Evolutionary conservation across 2,888 invertebrate species (phyloP), one percentile per base, ranked within the genome.

Genomic region (Atrina japonica): DNA sequence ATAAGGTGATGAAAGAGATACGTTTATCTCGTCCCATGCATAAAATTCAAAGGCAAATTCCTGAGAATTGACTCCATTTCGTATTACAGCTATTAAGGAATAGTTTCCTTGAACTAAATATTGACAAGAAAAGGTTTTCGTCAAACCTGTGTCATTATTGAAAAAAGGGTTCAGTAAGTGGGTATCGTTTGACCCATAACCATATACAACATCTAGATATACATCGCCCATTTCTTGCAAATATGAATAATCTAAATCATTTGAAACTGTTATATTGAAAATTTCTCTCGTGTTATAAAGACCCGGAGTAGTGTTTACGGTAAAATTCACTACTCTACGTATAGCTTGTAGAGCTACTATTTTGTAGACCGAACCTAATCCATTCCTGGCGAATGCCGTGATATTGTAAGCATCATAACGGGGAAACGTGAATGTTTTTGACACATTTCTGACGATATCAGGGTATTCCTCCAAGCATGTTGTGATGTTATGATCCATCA

Each of bases 31-130:
- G 43, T 68, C 69, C 69, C 69, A 69, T 23, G 56, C 56, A n/a
- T 58, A 64, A 40, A 64, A 47, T 25, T 50, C 43, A 25, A 69
- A 30, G n/a, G 41, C 18, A 27, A 69, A 64, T n/a, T 64, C 35
- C 21, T 64, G 40, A n/a, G 29, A 40, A 40, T 56, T 61, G 2
- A 77, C 29, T 23, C 58, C 59, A 35, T 73, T 75, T 7, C 55
- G 40, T 3, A 77, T 21, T 16, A n/a, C 41, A 11, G 70, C 56
- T 11, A 64, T 52, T 2, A 73, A 66, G 16, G 68, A 68, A 30
- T 73, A 75, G 47, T 71, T 59, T 3, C 73, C 75, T 47, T 75
- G 77, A 5, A 55, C 58, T 21, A 60, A 53, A 27, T 75, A 77
- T 29, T 49, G 29, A 43, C 53, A 52, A n/a, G 14, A 18, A 52